phyloP scores from a whole-genome alignment of 2,797 vertebrate genomes.

The Poeciliopsis turneri region DNA sequence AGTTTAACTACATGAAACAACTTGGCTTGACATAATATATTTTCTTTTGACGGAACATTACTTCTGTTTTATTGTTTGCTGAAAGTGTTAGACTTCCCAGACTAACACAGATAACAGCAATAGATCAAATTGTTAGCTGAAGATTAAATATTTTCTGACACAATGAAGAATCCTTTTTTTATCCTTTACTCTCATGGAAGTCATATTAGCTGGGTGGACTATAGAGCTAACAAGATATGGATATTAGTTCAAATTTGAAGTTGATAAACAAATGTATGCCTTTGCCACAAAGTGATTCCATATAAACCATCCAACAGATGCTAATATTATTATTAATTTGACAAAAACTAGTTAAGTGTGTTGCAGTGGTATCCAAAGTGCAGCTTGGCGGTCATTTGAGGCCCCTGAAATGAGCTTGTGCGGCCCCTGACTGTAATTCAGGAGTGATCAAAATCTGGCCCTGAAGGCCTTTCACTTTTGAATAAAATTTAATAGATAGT shows the following conservation, averaged over 20 bases:
- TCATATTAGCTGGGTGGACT: background rate
- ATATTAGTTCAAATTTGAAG: background rate
- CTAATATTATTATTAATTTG: background rate
- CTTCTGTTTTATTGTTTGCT: background rate
- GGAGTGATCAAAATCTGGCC: background rate
- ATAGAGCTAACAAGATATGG: background rate
- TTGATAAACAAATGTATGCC: background rate
- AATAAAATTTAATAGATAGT: background rate
- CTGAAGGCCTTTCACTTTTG: background rate
- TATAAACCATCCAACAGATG: background rate
- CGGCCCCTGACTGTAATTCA: background rate
- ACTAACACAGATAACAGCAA: background rate
- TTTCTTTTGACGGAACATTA: background rate
- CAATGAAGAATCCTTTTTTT: background rate
- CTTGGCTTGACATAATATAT: constrained; percentile 9
- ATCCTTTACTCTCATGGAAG: background rate
- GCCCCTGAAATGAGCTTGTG: background rate
- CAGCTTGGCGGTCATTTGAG: background rate
- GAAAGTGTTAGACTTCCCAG: background rate
- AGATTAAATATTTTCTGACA: background rate
- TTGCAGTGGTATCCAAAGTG: background rate
- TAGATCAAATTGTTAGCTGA: background rate
- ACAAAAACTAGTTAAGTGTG: background rate
- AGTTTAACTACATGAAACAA: constrained; percentile 23
- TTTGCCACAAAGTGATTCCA: background rate